Evolutionary conservation across 92 coral and sea anemone genomes (phyloP), one percentile per base, ranked within the genome.

Genomic region (Zoanthus gigantus): DNA sequence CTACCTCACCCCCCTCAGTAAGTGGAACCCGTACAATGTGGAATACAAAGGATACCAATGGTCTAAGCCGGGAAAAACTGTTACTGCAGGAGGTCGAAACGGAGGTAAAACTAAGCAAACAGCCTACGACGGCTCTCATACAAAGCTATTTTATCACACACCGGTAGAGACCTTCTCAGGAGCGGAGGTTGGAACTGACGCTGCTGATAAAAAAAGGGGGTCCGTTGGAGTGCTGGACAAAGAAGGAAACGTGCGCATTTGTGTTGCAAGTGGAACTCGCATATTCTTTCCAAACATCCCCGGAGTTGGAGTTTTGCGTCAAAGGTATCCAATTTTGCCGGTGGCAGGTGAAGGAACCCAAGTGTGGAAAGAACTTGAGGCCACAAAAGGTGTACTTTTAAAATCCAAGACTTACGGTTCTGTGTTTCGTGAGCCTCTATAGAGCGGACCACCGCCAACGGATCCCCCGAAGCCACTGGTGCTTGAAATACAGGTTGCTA

Each of bases 281-380:
- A 87, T 87, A 50, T 87, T 87, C 54, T 28, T 78, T 23, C 90
- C 90, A 4, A 78, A 87, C 56, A 87, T 87, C 8, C 85, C 90
- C 5, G 90, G 86, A 9, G 90, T 87, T 17, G 86, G 90, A 14
- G 76, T 68, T 2, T 15, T 87, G 4, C 53, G 85, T 8, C 85
- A 77, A 47, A 89, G 96, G 37, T 95, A 94, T 74, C 98, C 98
- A 83, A 95, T 95, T 73, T 86, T 92, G 96, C 98, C 98, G 9
- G 92, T 95, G 29, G 94, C 94, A 14, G 98, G 96, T 30, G 96
- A 95, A 42, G 98, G 98, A 30, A 83, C 92, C 37, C 77, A 96
- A 37, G 90, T 89, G 54, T 94, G 96, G 98, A 94, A 94, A 77
- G 98, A 95, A 58, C 91, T 94, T 16, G 92, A 95, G 61, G 98